phyloP scores from a whole-genome alignment of 2,888 invertebrate species.

The Encarsia formosa region DNA sequence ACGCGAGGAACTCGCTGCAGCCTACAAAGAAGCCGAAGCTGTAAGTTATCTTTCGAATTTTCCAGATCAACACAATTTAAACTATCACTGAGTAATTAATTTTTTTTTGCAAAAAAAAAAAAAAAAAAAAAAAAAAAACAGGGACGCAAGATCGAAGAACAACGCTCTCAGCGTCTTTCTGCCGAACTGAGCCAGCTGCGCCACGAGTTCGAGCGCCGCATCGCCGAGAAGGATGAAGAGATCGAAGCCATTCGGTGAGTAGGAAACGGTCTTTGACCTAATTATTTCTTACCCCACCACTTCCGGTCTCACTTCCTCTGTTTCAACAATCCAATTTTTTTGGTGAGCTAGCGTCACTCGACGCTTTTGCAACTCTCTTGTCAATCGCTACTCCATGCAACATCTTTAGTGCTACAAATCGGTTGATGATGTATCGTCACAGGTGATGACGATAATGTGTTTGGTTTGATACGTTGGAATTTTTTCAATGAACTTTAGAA shows the following conservation, averaged over 20 bases:
- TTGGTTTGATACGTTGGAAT: too few relatives aligned
- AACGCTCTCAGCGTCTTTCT: slow-evolving; percentile 86
- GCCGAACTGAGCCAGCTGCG: slow-evolving; percentile 92
- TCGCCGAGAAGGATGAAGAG: slow-evolving; percentile 98
- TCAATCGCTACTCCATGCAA: too few relatives aligned
- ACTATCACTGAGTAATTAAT: background rate
- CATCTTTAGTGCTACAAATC: too few relatives aligned
- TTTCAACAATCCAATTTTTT: too few relatives aligned
- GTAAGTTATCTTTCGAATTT: slow-evolving; percentile 67
- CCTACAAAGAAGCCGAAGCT: slow-evolving; percentile 98
- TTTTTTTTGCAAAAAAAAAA: background rate
- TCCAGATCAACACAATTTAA: background rate
- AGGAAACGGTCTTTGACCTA: too few relatives aligned
- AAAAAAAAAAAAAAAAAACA: slow-evolving; percentile 40
- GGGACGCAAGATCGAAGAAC: slow-evolving; percentile 97
- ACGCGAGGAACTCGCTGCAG: slow-evolving; percentile 95
- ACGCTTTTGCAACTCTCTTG: too few relatives aligned
- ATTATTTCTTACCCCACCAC: too few relatives aligned
- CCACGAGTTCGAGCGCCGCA: slow-evolving; percentile 93
- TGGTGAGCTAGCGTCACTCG: too few relatives aligned
- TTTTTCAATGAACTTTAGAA: too few relatives aligned
- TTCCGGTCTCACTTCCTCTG: too few relatives aligned
- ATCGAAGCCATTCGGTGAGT: slow-evolving; percentile 94
- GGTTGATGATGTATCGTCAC: too few relatives aligned
- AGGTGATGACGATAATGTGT: too few relatives aligned